phyloP scores from a whole-genome alignment of 2,797 vertebrate species.

The Pyrocephalus nanus region DNA sequence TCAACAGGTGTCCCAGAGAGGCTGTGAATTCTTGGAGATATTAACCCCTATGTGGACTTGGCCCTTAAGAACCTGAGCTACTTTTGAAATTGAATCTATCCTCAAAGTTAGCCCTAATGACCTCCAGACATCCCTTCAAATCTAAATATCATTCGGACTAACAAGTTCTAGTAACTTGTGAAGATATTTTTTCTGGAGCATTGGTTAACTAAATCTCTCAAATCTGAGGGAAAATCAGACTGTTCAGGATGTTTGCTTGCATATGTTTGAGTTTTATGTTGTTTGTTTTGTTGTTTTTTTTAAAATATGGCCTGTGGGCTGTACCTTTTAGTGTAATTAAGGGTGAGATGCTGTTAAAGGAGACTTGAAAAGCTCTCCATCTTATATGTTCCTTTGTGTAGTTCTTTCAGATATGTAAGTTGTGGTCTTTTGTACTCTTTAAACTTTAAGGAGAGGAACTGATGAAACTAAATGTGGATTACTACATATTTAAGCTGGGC shows the following conservation, averaged over 20 bases:
- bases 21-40: background rate
- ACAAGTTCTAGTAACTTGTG: fast-evolving
- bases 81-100: background rate
- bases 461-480: background rate
- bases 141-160: background rate
- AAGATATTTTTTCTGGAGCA: background rate
- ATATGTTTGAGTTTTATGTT: background rate
- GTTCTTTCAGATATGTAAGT: background rate
- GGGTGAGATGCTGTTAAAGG: background rate
- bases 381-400: background rate
- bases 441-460: background rate
- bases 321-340: background rate
- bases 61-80: background rate
- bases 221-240: background rate
- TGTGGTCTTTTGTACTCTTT: background rate
- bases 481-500: background rate
- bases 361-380: background rate
- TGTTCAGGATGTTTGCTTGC: background rate
- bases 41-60: background rate
- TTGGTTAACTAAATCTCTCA: background rate
- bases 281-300: background rate
- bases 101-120: background rate
- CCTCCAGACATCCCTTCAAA: background rate
- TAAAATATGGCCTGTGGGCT: background rate
- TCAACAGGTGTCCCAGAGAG: background rate